Evolutionary conservation across 1,140 invertebrate genomes (phyloP), one percentile per base, ranked within the genome.

Genomic region (Ceratina calcarata): DNA sequence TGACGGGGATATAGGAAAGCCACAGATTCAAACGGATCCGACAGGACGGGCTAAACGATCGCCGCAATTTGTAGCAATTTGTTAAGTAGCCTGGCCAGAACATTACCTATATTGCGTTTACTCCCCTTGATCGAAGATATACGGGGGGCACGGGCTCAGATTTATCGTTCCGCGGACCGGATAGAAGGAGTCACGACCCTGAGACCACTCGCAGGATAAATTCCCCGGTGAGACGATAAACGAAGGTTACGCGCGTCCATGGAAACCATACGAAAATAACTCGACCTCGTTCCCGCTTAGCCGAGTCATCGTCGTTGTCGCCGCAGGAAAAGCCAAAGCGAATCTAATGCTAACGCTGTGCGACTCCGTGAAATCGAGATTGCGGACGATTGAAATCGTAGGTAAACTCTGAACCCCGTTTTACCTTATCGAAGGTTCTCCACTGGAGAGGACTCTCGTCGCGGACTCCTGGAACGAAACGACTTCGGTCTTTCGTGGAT

Each of bases 61-160:
- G 80, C 88, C 91, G 89, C 92, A 92, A 93, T 93, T 93, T 92
- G 92, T 93, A 93, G 91, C 92, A 93, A 93, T 93, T 93, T 93
- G 92, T 93, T 93, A 93, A 93, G 92, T 93, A 93, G 91, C 91
- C 87, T 45, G 86, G 89, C 89, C 89, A 88, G 90, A 93, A 92
- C 92, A 93, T 93, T 92, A 93, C 90, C 91, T 92, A 91, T 92
- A 93, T 93, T 92, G 89, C 90, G 83, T 86, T 86, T 88, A 72
- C 84, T 78, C 82, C 87, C 78, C 81, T 80, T 71, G 69, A 82
- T 77, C 88, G 79, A 88, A 91, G 88, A 91, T 91, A 91, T 90
- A 92, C 87, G 87, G 84, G 76, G 67, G 37, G 66, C 37, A 73
- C 76, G 87, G 76, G 37, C 37, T 78, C 88, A 90, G 92, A 93